Evolutionary conservation across 1,140 invertebrate genomes (phyloP), one percentile per base, ranked within the genome.

Genomic region (Lepidostoma basale): DNA sequence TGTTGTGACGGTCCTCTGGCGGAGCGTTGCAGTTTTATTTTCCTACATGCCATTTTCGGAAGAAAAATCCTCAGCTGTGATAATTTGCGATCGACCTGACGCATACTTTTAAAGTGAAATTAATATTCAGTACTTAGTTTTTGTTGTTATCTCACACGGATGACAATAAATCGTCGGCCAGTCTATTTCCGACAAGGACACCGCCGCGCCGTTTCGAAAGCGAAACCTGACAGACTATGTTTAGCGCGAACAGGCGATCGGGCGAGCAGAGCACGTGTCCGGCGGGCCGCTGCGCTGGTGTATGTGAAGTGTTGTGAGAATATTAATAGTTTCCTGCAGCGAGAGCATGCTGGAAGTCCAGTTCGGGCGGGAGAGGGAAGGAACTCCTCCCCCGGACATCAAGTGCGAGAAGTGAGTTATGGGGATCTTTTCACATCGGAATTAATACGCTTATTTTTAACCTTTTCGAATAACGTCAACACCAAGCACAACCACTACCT

Each of bases 321-420:
- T n/a, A n/a, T n/a, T n/a, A n/a, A n/a, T n/a, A n/a, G n/a, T n/a
- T n/a, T n/a, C n/a, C n/a, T n/a, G n/a, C 28, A 30, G 52, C 2
- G 2, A 16, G 3, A 5, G 56, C 3, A 5, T 3, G 28, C 30
- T 6, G 4, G 14, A 2, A 28, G 10, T 14, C 5, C 14, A 39
- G 20, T 1, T 28, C 28, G 54, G 33, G 16, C 56, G 2, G 36
- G 22, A 12, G 54, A 5, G 28, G 52, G 52, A 18, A 0, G 14
- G 12, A 6, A 49, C 8, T 18, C 52, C 52, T 12, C 52, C 9
- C 14, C 52, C 52, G 0, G 22, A 16, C 20, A 40, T 59, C 33
- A 59, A 59, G 20, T 25, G 36, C 36, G 56, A 59, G 56, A 59
- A 59, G 56, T 59, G 25, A 59, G 56, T 59, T n/a, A 20, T 33